Percentiles rank a stretch among this genome's conserved stretches.
phyloP scores from a whole-genome alignment of 2,797 vertebrate genomes.

The Sebastes itinus region DNA sequence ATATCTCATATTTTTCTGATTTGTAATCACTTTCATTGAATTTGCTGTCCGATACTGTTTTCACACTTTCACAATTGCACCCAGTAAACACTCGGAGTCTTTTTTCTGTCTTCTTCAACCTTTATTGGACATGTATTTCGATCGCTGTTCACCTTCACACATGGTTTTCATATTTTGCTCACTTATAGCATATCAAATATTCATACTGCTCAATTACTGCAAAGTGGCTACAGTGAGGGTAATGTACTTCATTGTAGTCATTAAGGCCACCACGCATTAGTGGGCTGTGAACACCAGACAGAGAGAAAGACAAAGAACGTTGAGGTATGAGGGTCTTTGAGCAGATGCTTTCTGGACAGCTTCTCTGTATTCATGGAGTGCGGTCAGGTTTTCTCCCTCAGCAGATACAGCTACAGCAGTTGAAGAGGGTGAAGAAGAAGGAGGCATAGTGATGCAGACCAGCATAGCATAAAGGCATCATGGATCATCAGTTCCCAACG shows the following conservation, averaged over 20 bases:
- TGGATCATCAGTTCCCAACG: slow-evolving; percentile 76
- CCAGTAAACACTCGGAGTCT: background rate
- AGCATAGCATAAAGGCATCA: slow-evolving; percentile 71
- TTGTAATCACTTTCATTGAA: background rate
- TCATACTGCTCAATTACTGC: background rate
- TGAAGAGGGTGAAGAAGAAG: slow-evolving; percentile 34
- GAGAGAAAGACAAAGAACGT: slow-evolving; percentile 22
- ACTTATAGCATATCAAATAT: background rate
- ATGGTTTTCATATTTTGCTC: background rate
- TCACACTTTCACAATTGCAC: background rate
- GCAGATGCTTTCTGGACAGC: slow-evolving; percentile 26
- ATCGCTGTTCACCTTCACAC: background rate
- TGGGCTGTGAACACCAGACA: slow-evolving; percentile 11
- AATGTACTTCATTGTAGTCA: background rate
- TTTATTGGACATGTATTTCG: background rate
- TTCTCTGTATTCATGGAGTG: slow-evolving; percentile 41
- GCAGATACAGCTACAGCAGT: slow-evolving; percentile 43
- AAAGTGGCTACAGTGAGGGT: background rate
- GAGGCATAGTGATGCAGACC: slow-evolving; percentile 49
- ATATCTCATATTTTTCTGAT: background rate
- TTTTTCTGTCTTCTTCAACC: background rate
- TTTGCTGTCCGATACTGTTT: background rate
- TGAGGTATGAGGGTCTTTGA: slow-evolving; percentile 20
- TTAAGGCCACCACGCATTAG: background rate
- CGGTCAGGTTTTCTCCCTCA: slow-evolving; percentile 38